phyloP scores from a whole-genome alignment of 2,113 vertebrate genomes.

The Gavialis gangeticus region DNA sequence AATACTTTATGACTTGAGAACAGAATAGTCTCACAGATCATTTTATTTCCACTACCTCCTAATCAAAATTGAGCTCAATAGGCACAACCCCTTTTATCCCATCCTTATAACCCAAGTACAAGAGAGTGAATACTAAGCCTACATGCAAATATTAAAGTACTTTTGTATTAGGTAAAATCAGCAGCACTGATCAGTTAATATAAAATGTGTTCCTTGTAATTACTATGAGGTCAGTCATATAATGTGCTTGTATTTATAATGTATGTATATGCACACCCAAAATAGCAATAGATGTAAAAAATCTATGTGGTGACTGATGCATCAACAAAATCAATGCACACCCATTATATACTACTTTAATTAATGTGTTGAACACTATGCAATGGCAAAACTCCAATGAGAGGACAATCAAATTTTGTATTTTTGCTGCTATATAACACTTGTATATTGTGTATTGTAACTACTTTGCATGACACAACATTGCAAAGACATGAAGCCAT shows the following conservation, averaged over 20 bases:
- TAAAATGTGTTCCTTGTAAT: neutral
- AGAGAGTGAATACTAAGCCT: no score
- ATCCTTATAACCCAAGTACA: no score
- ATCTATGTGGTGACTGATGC: neutral
- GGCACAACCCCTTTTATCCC: no score
- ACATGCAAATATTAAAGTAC: no score
- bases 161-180: no score
- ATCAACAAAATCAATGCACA: neutral
- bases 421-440: neutral
- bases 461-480: neutral
- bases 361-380: neutral
- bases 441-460: neutral
- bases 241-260: neutral
- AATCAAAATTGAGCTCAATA: no score
- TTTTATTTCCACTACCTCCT: no score
- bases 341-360: neutral
- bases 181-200: no score
- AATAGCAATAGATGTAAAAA: neutral
- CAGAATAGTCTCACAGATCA: no score
- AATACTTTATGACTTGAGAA: no score
- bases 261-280: neutral
- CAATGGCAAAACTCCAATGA: neutral
- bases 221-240: neutral
- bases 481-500: neutral
- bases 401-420: neutral